A percentile compares a stretch with the other conserved stretches of the same genome.
Evolutionary conservation across 2,113 vertebrate species (phyloP).

Genomic region (Tretioscincus oriximinensis): DNA sequence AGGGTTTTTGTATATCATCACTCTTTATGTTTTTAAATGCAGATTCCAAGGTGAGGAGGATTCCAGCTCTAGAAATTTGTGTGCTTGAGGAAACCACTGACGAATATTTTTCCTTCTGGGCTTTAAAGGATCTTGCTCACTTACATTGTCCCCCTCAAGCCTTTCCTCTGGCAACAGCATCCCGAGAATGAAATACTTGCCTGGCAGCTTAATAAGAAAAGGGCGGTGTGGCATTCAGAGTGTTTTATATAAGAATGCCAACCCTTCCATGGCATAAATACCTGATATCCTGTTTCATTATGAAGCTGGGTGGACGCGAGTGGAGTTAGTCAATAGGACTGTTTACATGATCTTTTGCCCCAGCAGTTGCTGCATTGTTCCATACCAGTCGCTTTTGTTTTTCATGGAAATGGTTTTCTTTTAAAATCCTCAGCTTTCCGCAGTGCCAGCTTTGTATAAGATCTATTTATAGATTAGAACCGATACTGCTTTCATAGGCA

Average conservation of each 20-base stretch:
- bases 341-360: constrained; percentile 15
- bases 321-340: neutral
- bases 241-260: constrained; percentile 19
- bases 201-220: neutral
- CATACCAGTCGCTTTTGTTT: neutral
- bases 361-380: neutral
- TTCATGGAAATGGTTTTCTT: constrained; percentile 1
- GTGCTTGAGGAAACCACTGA: no score
- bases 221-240: neutral
- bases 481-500: neutral
- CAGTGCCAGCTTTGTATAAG: neutral
- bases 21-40: no score
- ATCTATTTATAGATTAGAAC: neutral
- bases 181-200: neutral
- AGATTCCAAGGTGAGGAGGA: no score
- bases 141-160: no score
- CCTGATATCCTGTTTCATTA: constrained; percentile 25
- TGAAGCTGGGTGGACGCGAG: neutral
- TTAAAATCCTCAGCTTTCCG: neutral
- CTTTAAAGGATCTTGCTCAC: no score
- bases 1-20: no score
- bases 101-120: no score
- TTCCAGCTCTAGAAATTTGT: no score
- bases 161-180: no score
- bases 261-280: constrained; percentile 4